Evolutionary conservation across 2,797 vertebrate species (phyloP).

Genomic region (Spinus pinus): DNA sequence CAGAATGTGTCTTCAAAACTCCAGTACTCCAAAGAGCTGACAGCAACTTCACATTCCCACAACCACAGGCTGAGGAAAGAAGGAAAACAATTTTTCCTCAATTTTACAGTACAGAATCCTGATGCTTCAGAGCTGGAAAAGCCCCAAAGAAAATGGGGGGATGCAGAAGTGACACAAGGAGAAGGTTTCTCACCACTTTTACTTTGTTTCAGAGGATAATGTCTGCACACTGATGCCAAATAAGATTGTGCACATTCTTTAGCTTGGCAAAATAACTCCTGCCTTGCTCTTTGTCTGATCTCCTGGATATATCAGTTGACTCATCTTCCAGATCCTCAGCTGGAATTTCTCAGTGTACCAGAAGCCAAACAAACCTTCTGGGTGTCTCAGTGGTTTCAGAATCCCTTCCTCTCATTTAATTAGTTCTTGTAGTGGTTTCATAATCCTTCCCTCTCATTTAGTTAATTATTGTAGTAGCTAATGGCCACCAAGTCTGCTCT

Average conservation of each 20-base stretch:
- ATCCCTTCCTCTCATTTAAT: slow-evolving; percentile 3
- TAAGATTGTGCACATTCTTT: neutral
- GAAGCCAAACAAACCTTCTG: neutral
- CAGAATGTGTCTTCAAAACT: neutral
- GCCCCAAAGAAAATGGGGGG: fast-evolving
- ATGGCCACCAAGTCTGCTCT: neutral
- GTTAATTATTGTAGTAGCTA: neutral
- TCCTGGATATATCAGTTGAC: neutral
- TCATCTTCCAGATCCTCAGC: neutral
- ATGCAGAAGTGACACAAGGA: neutral
- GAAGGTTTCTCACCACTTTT: neutral
- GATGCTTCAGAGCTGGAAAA: neutral
- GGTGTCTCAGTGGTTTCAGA: neutral
- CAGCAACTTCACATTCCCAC: neutral
- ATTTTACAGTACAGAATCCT: neutral
- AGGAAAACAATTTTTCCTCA: neutral
- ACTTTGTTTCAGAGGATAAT: neutral
- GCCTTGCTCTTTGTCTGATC: neutral
- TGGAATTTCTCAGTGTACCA: neutral
- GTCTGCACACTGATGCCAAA: neutral
- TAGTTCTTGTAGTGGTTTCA: neutral
- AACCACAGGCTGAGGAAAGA: neutral
- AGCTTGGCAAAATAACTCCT: neutral
- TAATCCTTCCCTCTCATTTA: neutral
- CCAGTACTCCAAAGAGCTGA: neutral